Conservation (phyloP, 2,888 invertebrate genomes). For the Subacronicta megacephala region DNA sequence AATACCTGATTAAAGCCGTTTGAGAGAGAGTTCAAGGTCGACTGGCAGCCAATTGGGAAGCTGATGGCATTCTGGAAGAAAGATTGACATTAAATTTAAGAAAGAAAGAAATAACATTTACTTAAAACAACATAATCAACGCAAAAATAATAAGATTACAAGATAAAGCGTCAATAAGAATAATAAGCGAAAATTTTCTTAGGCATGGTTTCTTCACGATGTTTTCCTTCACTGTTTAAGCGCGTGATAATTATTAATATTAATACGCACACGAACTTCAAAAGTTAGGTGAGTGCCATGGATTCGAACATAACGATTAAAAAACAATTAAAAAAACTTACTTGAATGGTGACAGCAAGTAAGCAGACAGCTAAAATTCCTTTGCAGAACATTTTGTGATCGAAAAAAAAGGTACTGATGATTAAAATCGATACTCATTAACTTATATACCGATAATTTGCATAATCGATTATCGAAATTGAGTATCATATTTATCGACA, state of each 20-base stretch:
- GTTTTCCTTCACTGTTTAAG: no score
- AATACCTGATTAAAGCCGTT: conserved; percentile 30
- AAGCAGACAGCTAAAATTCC: conserved; percentile 53
- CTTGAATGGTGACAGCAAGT: conserved; percentile 56
- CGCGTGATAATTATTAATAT: no score
- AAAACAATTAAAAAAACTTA: conserved; percentile 46
- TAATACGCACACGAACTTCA: no score
- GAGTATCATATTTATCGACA: conserved; percentile 13
- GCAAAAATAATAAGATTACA: no score
- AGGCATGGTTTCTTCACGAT: no score
- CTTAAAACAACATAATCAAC: no score
- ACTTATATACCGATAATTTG: conserved; percentile 45
- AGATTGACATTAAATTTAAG: background rate
- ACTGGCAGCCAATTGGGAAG: conserved; percentile 50
- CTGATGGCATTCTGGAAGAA: conserved; percentile 54
- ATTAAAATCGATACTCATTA: background rate
- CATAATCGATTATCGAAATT: conserved; percentile 31
- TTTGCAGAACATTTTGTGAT: conserved; percentile 57
- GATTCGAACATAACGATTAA: no score
- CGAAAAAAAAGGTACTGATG: conserved; percentile 32
- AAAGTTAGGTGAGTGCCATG: no score
- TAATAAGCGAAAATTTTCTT: no score
- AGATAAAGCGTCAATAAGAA: no score
- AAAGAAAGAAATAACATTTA: no score
- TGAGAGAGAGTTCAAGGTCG: conserved; percentile 16